Evolutionary conservation across 2,888 invertebrate genomes (phyloP), one percentile per base, ranked within the genome.

Genomic region (Diarsia dahlii): DNA sequence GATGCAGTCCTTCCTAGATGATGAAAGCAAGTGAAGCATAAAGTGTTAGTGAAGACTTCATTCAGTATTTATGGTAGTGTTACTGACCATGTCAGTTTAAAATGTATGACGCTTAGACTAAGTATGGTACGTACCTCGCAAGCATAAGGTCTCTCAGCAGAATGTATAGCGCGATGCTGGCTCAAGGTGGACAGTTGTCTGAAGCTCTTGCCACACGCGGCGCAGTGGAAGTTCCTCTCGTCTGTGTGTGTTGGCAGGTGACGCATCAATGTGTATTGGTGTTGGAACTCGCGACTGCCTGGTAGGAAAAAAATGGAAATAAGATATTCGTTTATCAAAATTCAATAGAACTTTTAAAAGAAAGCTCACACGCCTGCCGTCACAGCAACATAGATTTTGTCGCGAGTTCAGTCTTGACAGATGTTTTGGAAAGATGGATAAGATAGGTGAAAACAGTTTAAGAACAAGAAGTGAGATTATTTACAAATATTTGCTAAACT

Each of bases 81-180:
- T 39, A 39, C 4, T 39, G 39, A 39, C 39, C 39, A 39, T 39
- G 5, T 39, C 39, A 39, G 39, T 39, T 39, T 39, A 39, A 39
- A 39, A 39, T 5, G 3, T 39, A 39, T 39, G 39, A 39, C 0
- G 10, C 5, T 18, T 39, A 20, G 45, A 45, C 3, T 45, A 13
- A 13, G 3, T 39, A 62, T n/a, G 45, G 45, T 63, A 8, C 45
- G 3, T 63, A 96, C 96, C 94, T 98, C 98, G 90, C 98, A 98
- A 69, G 97, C 95, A 89, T 98, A 98, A 0, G 98, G 98, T 63
- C 98, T 95, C 56, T 97, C 98, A 56, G 97, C 97, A n/a, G 98
- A 98, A 90, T 98, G 98, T 88, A 98, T 98, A n/a, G 98, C 98
- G 68, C 97, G 97, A 89, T 98, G 98, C 89, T 98, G 98, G 84